Base-by-base conservation (phyloP, 2,888 invertebrate species). In the Seladonia tumulorum region DNA sequence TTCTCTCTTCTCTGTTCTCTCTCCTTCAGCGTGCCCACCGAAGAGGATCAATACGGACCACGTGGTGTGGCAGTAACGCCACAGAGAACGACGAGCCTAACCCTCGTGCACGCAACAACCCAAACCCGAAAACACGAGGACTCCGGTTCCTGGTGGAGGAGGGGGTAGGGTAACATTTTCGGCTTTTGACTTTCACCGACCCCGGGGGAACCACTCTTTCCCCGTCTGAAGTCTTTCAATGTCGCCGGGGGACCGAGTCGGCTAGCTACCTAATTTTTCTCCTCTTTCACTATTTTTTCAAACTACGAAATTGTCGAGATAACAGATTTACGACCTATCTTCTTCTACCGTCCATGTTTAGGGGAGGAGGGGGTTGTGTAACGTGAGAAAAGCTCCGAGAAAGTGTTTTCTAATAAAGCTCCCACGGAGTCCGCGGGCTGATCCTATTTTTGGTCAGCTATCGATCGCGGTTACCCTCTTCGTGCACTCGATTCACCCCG, bases 21-120 rank as follows among this genome's bases (percentile, higher is more conserved):
- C 91, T 90, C 90, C 92, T 91, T 90, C 90, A 90, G 92, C 91
- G 90, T 90, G 87, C 90, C 86, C 90, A 91, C 92, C 92, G 91
- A 93, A 93, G 91, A 90, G 93, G 95, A 94, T 95, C 95, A 95
- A 95, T 95, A 95, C 95, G 92, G 88, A 91, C 94, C 95, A 95
- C 95, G 95, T 95, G 95, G 94, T 94, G 91, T 88, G 88, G 91
- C 91, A 90, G 93, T 92, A 92, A 92, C 93, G 93, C 93, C 89
- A 89, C 90, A 68, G 84, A 90, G 86, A 91, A 90, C 88, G 84
- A 35, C 83, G 77, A 80, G 82, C 80, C 90, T 89, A 90, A 91
- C 91, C 87, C 88, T 91, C 88, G 87, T 90, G 91, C 87, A 90
- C 91, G 90, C 90, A 91, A 90, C 90, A 90, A 90, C 85, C 87